Conservation (phyloP, 2,797 vertebrate species). For the Falco biarmicus region DNA sequence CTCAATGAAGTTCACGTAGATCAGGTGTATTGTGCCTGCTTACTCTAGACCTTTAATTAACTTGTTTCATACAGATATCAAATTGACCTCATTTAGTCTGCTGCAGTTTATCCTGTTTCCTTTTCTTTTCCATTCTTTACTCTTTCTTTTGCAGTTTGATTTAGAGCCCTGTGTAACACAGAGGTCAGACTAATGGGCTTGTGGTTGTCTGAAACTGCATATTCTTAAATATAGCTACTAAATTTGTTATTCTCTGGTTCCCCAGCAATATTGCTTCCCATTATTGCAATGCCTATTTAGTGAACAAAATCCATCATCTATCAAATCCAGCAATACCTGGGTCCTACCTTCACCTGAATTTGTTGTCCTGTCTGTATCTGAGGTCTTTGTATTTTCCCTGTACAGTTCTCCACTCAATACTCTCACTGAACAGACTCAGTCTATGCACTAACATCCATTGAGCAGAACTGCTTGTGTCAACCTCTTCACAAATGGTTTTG, state of each 20-base stretch:
- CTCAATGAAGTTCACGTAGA: background rate
- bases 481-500: background rate
- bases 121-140: background rate
- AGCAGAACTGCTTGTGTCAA: background rate
- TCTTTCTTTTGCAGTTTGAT: background rate
- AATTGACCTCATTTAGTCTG: background rate
- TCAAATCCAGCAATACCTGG: background rate
- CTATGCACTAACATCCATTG: background rate
- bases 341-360: background rate
- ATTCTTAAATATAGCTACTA: background rate
- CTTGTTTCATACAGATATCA: background rate
- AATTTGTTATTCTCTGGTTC: background rate
- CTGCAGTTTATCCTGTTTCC: background rate
- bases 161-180: background rate
- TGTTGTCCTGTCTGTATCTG: background rate
- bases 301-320: background rate
- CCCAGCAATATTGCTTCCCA: background rate
- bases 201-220: background rate
- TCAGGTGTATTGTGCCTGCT: background rate
- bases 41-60: background rate
- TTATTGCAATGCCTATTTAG: background rate
- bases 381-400: background rate
- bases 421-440: background rate
- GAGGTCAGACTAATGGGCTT: slow-evolving; percentile 1
- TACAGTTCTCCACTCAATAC: background rate